Evolutionary conservation across 2,113 vertebrate genomes (phyloP), one percentile per base, ranked within the genome.

Genomic region (Corythaeola cristata): DNA sequence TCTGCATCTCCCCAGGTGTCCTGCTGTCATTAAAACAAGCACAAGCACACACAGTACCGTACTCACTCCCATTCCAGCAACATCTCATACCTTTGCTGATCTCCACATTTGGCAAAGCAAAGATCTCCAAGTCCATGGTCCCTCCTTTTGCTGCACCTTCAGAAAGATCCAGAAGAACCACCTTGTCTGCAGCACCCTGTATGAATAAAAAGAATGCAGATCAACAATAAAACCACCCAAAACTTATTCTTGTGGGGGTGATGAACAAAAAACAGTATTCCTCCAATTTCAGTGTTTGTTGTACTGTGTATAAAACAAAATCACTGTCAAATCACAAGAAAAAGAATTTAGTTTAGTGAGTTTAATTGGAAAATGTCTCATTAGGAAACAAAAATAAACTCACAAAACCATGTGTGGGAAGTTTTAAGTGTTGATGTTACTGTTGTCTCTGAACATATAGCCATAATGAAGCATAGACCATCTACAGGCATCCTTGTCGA

Each of bases 121-220:
- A 99, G 75, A 99, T 99, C 85, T 99, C 99, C 44, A 99, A 96
- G 89, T 99, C 99, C 97, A 98, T 98, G 7, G 97, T 98, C 33
- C 99, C 99, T 76, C 98, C 98, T 97, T 99, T 99, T 21, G 98
- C 98, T n/a, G 98, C 97, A 87, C 98, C 97, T 94, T 99, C 99
- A 39, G 98, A 98, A 66, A 98, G 93, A 19, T 99, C 99, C 73
- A 99, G 93, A 85, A 99, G 98, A 97, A 99, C 98, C 50, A 99
- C 97, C 96, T 98, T 99, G 92, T 99, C 98, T 95, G 99, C 98
- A 97, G 98, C 72, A 94, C 98, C 97, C 99, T 99, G 67, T 45
- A 79, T 1, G 30, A 49, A 89, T 50, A 88, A 37, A 37, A 90
- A 33, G 28, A 79, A 63, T 15, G 50, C 28, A 82, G 22, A 68